Conservation (phyloP, 2,888 invertebrate genomes). For the Cryptops parisi region DNA sequence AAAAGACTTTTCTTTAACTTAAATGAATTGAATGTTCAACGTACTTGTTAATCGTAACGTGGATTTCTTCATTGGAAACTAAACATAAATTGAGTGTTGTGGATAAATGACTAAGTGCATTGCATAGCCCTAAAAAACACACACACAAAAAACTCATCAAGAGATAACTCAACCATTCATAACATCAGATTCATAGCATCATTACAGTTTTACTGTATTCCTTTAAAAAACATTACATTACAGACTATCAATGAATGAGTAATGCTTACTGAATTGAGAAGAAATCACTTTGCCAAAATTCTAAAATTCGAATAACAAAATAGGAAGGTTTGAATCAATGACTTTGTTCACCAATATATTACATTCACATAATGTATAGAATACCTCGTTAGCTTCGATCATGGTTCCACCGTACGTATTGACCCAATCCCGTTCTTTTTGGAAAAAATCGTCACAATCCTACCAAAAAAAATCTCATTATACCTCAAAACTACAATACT, state of each 20-base stretch:
- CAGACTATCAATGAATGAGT: no score
- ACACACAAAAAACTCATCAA: constrained; percentile 2
- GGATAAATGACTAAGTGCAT: constrained; percentile 24
- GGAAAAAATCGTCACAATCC: constrained; percentile 27
- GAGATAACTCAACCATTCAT: no score
- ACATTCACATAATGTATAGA: no score
- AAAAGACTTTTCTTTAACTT: no score
- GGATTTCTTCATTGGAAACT: constrained; percentile 19
- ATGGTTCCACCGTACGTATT: constrained; percentile 27
- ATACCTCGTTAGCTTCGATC: constrained; percentile 29
- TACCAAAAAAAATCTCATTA: constrained; percentile 12
- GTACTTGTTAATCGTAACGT: constrained; percentile 9
- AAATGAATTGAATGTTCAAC: no score
- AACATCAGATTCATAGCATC: no score
- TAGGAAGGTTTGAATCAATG: no score
- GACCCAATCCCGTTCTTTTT: constrained; percentile 32
- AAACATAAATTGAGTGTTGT: constrained; percentile 22
- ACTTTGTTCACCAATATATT: no score
- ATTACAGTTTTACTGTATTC: no score
- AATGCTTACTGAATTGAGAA: constrained; percentile 30
- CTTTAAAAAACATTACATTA: no score
- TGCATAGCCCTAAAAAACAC: constrained; percentile 21
- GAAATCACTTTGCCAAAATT: constrained; percentile 30
- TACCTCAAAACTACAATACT: not conserved
- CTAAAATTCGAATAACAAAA: constrained; percentile 24